Evolutionary conservation across 1,140 invertebrate species (phyloP).

Genomic region (Papilio machaon): DNA sequence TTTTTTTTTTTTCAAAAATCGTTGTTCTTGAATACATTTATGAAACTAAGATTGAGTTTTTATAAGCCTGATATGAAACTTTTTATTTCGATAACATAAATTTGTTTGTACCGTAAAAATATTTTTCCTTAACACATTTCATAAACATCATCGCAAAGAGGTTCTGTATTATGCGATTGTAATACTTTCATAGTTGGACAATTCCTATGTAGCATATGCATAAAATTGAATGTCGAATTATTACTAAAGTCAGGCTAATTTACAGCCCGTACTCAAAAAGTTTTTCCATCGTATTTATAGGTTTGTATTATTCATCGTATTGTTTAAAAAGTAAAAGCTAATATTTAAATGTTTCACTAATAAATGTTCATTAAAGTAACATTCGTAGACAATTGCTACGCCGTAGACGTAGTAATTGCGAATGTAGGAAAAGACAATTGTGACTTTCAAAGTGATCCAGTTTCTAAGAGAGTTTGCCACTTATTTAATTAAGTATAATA

Average conservation of each 20-base stretch:
- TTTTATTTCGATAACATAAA: neutral
- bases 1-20: too few species aligned
- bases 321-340: neutral
- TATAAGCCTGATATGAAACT: neutral
- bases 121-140: neutral
- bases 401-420: slow-evolving; percentile 17
- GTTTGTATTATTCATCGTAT: neutral
- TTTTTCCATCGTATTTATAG: too few species aligned
- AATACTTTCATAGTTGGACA: too few species aligned
- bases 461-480: slow-evolving; percentile 11
- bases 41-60: neutral
- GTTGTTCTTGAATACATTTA: neutral
- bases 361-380: slow-evolving; percentile 11
- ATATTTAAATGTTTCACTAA: neutral
- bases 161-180: neutral
- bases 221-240: too few species aligned
- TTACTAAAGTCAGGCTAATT: too few species aligned
- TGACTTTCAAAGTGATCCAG: slow-evolving; percentile 9
- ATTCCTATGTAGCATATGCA: too few species aligned
- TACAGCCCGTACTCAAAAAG: neutral
- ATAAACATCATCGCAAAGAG: too few species aligned
- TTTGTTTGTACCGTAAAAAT: too few species aligned
- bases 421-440: neutral
- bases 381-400: slow-evolving; percentile 16
- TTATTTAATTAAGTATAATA: slow-evolving; percentile 9